Evolutionary conservation across 2,888 invertebrate genomes (phyloP), one percentile per base, ranked within the genome.

Genomic region (Noctua janthe): DNA sequence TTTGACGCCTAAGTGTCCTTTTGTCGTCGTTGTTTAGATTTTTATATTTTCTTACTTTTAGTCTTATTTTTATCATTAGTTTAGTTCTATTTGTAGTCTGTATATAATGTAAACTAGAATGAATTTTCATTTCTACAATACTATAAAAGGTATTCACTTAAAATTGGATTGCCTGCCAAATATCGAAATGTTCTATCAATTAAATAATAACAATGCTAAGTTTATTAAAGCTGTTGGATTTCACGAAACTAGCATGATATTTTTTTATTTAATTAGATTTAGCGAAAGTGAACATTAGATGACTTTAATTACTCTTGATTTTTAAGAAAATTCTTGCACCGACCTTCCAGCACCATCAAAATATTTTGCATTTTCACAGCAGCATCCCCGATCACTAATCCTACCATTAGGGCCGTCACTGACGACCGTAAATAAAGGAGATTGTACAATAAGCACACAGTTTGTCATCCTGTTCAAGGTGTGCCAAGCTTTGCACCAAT

Each of bases 341-440:
- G 17, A 10, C 51, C 15, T 13, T 8, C 29, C 15, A 47, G 10
- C 2, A 49, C 23, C 17, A 64, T 35, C 20, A 43, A 20, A 74
- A 75, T 23, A 62, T 70, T 80, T 80, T 54, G 43, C 74, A 72
- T 86, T 84, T 78, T 71, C 54, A 23, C 70, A 62, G 49, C 51
- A 47, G 35, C 15, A 47, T 2, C 71, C 0, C 56, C 17, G 73
- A 67, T 49, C 72, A 56, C 62, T 76, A 88, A 90, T 86, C 88
- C 86, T 13, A n/a, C 74, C 75, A 85, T 87, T 88, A 89, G 43
- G 23, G 62, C 74, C 76, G 76, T 83, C 80, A 70, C 78, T 76
- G 70, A 69, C 74, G 84, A 80, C 85, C 82, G 86, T 89, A 85
- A 90, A 90, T 90, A 85, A 85, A 86, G 76, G 69, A 82, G 81